Evolutionary conservation across 2,888 invertebrate genomes (phyloP), one percentile per base, ranked within the genome.

Genomic region (Hymenopus coronatus): DNA sequence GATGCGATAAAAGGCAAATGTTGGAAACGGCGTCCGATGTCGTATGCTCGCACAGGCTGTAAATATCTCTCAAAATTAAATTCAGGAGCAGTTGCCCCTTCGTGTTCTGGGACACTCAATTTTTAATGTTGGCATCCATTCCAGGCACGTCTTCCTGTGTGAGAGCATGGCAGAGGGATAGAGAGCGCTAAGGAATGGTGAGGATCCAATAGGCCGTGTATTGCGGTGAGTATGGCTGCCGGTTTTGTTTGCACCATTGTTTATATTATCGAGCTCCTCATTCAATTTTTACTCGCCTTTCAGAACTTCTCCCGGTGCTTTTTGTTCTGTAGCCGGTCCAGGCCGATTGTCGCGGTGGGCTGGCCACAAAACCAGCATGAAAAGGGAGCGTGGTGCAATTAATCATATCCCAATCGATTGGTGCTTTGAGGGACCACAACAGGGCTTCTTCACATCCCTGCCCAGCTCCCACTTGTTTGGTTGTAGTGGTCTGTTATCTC

Each of bases 401-500:
- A 86, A 86, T 86, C 86, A 86, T 81, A 54, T 6, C 25, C 86
- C 86, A 54, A 86, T 86, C 86, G 81, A 86, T 86, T 28, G 54
- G 20, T 70, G 54, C 54, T 70, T 70, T 20, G 20, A 70, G 54
- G 54, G 54, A 70, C 54, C 54, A 70, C 54, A 8, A 70, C 54
- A 70, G 25, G 54, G 54, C 54, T 70, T 70, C 54, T 70, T 70
- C 54, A 70, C 54, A 70, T 20, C 54, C 54, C 54, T 54, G 2
- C 20, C 54, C 4, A 8, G 7, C 54, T 15, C 54, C 20, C 54
- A 25, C 54, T 70, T 70, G 54, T 70, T 70, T 70, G 54, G 54
- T 4, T 70, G 54, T 70, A 70, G 54, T 70, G 54, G 54, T 70
- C 54, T 70, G 54, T 20, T 70, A 70, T 70, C 54, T 20, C 54